These are phyloP conservation scores for Accipiter virgatus DNA, from an alignment of 2,113 vertebrate species.

Conservation along the genomic window DNA sequence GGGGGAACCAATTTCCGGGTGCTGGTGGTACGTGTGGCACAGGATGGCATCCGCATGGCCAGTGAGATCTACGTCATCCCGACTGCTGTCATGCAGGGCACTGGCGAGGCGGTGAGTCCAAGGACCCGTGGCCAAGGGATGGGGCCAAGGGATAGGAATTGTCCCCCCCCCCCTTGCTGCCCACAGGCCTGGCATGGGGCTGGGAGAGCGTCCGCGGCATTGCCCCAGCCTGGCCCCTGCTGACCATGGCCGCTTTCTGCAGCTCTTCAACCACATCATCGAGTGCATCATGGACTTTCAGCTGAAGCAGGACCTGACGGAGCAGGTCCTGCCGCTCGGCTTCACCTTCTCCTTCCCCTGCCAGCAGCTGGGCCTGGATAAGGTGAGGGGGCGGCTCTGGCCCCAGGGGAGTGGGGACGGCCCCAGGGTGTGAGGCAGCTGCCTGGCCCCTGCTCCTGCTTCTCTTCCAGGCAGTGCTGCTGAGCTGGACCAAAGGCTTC, in stretches of 20 bases:
- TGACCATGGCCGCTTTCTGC: background rate
- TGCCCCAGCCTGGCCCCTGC: background rate
- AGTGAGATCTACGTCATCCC: slow-evolving; percentile 80
- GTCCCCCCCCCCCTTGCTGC: background rate
- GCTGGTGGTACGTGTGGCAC: slow-evolving; percentile 69
- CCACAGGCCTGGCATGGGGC: background rate
- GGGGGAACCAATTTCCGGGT: slow-evolving; percentile 90
- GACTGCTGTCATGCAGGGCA: slow-evolving; percentile 66
- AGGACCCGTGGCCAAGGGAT: background rate
- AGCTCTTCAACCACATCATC: slow-evolving; percentile 80
- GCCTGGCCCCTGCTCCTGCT: background rate
- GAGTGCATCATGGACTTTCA: slow-evolving; percentile 77
- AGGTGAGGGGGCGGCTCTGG: slow-evolving; percentile 53
- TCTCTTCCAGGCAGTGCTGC: slow-evolving; percentile 73
- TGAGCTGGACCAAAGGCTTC: slow-evolving; percentile 83
- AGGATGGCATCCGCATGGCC: slow-evolving; percentile 64
- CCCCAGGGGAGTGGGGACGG: background rate
- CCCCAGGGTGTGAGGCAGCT: accelerated
- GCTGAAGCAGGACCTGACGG: slow-evolving; percentile 50
- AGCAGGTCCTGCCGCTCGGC: slow-evolving; percentile 57
- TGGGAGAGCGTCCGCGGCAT: background rate
- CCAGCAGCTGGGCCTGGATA: slow-evolving; percentile 74
- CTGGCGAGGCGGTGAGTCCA: slow-evolving; percentile 61
- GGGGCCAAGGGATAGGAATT: background rate
- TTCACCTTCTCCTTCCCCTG: slow-evolving; percentile 85